Evolutionary conservation across 2,113 vertebrate species (phyloP).

Genomic region (Phalacrocorax brasilianus): DNA sequence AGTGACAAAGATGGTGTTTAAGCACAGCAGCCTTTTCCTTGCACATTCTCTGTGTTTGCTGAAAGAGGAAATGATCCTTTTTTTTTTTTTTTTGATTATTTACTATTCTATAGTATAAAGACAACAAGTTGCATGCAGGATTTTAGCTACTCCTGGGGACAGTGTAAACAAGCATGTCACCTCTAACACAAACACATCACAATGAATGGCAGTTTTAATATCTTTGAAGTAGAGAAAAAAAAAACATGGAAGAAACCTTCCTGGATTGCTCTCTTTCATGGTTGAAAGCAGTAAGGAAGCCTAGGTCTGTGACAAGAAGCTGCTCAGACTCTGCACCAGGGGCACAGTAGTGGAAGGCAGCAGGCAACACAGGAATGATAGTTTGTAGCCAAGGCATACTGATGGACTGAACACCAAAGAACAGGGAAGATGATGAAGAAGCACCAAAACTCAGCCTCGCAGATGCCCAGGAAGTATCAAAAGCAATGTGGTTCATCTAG

Average conservation of each 20-base stretch:
- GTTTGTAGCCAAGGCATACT: background rate
- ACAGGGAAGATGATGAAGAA: background rate
- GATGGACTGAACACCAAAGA: background rate
- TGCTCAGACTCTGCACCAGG: background rate
- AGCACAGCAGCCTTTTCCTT: background rate
- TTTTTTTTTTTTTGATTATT: background rate
- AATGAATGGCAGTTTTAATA: background rate
- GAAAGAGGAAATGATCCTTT: background rate
- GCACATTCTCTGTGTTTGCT: background rate
- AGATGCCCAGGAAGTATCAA: background rate
- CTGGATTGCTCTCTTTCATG: background rate
- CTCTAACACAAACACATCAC: background rate
- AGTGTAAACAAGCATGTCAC: background rate
- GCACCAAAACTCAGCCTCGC: background rate
- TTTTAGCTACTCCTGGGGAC: background rate
- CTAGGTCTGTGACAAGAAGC: background rate
- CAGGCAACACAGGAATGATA: background rate
- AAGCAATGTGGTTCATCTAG: rapidly evolving
- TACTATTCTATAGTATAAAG: background rate
- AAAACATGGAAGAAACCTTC: background rate
- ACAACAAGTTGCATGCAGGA: background rate
- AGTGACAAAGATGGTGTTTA: background rate
- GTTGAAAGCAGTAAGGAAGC: background rate
- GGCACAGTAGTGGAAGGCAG: background rate
- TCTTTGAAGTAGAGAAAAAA: background rate